Conservation (phyloP, 2,113 vertebrate species). For the Hippoglossus stenolepis region DNA sequence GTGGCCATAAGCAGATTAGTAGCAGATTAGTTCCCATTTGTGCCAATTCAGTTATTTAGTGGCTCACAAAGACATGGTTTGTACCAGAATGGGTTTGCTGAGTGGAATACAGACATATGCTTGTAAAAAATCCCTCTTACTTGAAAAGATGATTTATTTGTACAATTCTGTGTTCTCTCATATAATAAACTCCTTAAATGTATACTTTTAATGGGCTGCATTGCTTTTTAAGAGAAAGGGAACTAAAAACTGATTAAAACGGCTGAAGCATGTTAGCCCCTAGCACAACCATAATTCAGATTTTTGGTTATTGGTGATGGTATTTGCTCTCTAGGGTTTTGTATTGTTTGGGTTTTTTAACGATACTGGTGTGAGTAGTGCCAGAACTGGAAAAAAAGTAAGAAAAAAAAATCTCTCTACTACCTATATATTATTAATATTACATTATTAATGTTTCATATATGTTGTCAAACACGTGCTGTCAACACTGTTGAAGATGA, state of each 20-base stretch:
- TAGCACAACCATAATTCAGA: neutral
- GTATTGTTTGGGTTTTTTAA: no score
- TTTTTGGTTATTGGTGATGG: neutral
- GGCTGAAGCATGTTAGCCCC: neutral
- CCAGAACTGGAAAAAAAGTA: no score
- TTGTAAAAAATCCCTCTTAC: neutral
- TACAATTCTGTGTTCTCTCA: neutral
- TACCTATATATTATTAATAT: no score
- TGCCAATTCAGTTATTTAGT: neutral
- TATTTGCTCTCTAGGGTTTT: neutral
- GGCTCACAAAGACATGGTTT: conserved; percentile 9
- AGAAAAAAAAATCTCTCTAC: no score
- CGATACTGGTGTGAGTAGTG: no score
- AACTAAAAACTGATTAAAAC: neutral
- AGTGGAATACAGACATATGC: neutral
- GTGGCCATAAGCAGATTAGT: neutral
- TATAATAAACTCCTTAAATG: no score
- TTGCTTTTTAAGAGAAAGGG: no score
- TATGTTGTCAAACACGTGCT: no score
- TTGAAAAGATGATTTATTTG: neutral
- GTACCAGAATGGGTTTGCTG: neutral
- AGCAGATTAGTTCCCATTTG: neutral
- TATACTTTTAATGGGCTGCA: no score
- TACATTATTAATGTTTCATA: no score
- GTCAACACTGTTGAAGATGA: no score